Base-by-base conservation (phyloP, 2,888 invertebrate species). In the Sphinx pinastri region DNA sequence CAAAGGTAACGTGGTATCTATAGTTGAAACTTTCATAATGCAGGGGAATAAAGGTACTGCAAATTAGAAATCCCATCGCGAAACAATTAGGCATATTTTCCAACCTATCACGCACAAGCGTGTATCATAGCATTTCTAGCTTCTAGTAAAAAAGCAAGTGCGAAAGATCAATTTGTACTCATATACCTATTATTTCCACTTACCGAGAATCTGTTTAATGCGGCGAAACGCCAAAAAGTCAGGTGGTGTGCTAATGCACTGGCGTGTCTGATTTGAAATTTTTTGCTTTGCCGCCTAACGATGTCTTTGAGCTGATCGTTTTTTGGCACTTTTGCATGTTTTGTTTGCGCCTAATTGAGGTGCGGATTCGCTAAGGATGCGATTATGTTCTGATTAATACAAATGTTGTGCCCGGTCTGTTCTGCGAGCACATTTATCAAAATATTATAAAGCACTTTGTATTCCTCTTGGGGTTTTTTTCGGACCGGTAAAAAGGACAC, bases 291-390 rank as follows among this genome's bases (percentile, higher is more conserved):
- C 70, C 69, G 77, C 82, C 82, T 91, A 90, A 91, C 88, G 90
- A 90, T 84, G 86, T 87, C 87, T 89, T 88, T 85, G 81, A 82
- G 76, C 79, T 80, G 51, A 60, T 66, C 77, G 80, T 90, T 90
- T 90, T 92, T 91, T 88, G 85, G 85, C 85, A 85, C 81, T 86
- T 86, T 85, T 77, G 79, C 81, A 77, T 87, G 85, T 88, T 92
- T 91, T 87, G 91, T 89, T 85, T 86, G 86, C 78, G 84, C 85
- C 87, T 92, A 92, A 93, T 93, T 93, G 92, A 89, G 92, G 91
- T 85, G 74, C 85, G 76, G 77, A 91, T 93, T 92, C 90, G 90
- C 88, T 91, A 92, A 92, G 91, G 91, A 91, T 91, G 88, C 93
- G 90, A 93, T 93, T 92, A 91, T 85, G 81, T 74, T 78, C 82